phyloP scores from a whole-genome alignment of 2,888 invertebrate species.

The Philonicus albiceps region DNA sequence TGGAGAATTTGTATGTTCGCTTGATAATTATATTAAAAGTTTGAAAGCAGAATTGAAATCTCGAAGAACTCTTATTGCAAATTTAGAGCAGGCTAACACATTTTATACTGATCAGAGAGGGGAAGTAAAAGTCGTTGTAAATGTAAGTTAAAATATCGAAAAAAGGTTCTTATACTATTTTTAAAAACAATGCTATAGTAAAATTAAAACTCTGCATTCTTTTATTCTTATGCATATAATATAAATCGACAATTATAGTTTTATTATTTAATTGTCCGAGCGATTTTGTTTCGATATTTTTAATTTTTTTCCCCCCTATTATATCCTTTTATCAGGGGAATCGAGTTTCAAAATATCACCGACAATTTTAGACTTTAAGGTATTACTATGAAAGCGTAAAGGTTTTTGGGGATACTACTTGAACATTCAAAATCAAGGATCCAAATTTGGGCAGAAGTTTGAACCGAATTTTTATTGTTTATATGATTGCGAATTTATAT shows the following conservation, averaged over 20 bases:
- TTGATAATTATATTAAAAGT: constrained; percentile 82
- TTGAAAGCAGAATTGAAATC: constrained; percentile 84
- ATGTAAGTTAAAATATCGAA: constrained; percentile 72
- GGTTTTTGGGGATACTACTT: not conserved
- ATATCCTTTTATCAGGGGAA: too few species aligned
- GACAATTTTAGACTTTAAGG: not conserved
- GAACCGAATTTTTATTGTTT: not conserved
- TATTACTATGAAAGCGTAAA: not conserved
- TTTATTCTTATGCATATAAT: not conserved
- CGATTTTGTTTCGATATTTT: not conserved
- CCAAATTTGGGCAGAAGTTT: not conserved
- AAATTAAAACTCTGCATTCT: not conserved
- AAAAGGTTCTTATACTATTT: not conserved
- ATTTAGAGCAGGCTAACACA: constrained; percentile 81
- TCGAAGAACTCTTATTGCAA: constrained; percentile 77
- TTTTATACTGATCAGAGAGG: constrained; percentile 90
- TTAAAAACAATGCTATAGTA: not conserved
- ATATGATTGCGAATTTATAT: not conserved
- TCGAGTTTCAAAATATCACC: not conserved
- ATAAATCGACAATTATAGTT: not conserved
- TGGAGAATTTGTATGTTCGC: constrained; percentile 79
- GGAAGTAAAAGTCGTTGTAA: constrained; percentile 95
- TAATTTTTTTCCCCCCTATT: not conserved
- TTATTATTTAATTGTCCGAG: not conserved
- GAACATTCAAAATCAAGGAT: not conserved